phyloP scores from a whole-genome alignment of 1,140 invertebrate species.

The Eriocheir sinensis region DNA sequence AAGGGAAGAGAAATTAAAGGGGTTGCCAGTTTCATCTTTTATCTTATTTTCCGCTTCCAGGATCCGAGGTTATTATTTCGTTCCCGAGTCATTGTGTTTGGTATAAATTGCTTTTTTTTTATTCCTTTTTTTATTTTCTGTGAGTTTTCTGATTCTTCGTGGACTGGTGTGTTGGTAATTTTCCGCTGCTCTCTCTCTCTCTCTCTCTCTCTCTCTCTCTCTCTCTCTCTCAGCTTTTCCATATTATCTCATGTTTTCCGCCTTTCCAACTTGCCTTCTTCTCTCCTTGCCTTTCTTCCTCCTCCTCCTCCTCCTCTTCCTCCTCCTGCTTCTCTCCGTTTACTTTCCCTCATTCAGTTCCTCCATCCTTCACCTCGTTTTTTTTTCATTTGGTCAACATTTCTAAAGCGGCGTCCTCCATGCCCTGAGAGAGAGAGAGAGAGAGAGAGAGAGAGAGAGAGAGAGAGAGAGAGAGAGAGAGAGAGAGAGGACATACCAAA shows the following conservation, averaged over 20 bases:
- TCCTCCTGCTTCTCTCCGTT: background rate
- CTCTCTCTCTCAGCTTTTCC: background rate
- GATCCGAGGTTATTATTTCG: background rate
- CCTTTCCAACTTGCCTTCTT: background rate
- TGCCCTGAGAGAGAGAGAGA: too few relatives aligned
- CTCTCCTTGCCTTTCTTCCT: background rate
- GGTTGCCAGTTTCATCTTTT: too few relatives aligned
- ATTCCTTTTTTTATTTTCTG: background rate
- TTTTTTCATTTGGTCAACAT: too few relatives aligned
- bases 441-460: too few relatives aligned
- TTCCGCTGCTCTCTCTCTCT: background rate
- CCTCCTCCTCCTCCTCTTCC: background rate
- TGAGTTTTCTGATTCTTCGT: background rate
- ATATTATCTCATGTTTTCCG: background rate
- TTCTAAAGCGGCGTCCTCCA: too few relatives aligned
- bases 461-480: too few relatives aligned
- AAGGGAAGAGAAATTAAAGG: too few relatives aligned
- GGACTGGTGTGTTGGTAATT: background rate
- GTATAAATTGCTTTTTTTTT: background rate
- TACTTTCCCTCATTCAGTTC: background rate
- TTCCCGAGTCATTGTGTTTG: background rate
- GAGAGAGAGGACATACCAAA: too few relatives aligned
- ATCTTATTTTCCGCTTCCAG: background rate
- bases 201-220: background rate
- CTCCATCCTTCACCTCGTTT: background rate